Evolutionary conservation across 2,113 vertebrate species (phyloP), one percentile per base, ranked within the genome.

Genomic region (Lepisosteus osseus): DNA sequence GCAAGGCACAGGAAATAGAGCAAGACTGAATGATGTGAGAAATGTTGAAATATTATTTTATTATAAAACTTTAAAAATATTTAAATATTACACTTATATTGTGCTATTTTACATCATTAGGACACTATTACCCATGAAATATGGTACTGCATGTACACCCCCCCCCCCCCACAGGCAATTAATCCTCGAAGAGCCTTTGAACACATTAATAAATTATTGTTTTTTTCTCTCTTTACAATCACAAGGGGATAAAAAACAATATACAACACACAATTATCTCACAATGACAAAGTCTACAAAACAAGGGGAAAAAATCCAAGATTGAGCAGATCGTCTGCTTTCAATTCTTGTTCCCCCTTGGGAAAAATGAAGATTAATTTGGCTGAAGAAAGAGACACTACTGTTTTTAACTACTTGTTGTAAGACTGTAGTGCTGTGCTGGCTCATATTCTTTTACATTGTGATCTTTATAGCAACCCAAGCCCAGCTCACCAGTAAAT

Each of bases 1-100:
- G 29, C 9, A 9, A 3, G n/a, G 54, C 65, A 56, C 40, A 3
- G 64, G 29, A 45, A 43, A 15, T 40, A 63, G 45, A 69, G 29
- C 42, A 51, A 45, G 62, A 65, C 3, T 40, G 62, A 41, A 12
- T 64, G 63, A 51, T 57, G n/a, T 29, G 72, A 62, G n/a, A 80
- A 85, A 86, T 87, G 84, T 80, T 72, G 77, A 81, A 81, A 87
- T 85, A 89, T 82, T 85, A 86, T 83, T 93, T 93, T 90, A 92
- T 93, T 91, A 89, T 88, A 92, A 90, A 90, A 89, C 84, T 90
- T 92, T 85, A 91, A 91, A 93, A 93, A 93, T 87, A 92, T 90
- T 94, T 93, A 93, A 93, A 94, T 94, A 92, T 86, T 92, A 92
- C 86, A 91, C 82, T 87, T 92, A 90, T 83, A 92, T 86, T 88